These are phyloP conservation scores for Coreoperca whiteheadi DNA, from an alignment of 2,113 vertebrate genomes.

Conservation along the genomic window DNA sequence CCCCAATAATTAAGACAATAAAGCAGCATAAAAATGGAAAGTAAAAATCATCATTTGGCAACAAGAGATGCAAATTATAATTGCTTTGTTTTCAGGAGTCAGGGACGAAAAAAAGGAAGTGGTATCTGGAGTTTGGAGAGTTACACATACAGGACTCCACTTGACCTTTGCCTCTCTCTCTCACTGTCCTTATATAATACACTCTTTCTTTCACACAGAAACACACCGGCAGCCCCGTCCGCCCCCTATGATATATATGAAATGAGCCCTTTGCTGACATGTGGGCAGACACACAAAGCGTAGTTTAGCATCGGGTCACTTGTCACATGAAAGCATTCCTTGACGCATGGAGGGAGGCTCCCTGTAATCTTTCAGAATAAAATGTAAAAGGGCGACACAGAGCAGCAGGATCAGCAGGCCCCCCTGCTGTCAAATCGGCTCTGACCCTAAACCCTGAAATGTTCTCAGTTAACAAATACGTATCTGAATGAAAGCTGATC, in stretches of 20 bases:
- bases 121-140: neutral
- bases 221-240: conserved; percentile 23
- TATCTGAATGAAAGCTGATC: conserved; percentile 23
- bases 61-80: neutral
- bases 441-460: conserved; percentile 52
- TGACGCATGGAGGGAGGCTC: conserved; percentile 61
- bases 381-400: conserved; percentile 61
- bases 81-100: conserved; percentile 21
- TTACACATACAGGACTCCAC: conserved; percentile 8
- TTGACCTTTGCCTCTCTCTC: conserved; percentile 39
- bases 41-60: neutral
- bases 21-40: conserved; percentile 8
- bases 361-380: conserved; percentile 70
- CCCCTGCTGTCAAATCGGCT: conserved; percentile 67
- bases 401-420: conserved; percentile 55
- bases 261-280: conserved; percentile 53
- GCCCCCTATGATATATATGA: conserved; percentile 53
- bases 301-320: conserved; percentile 70
- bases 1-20: neutral
- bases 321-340: conserved; percentile 83
- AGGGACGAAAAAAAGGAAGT: neutral
- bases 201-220: conserved; percentile 38
- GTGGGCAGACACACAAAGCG: conserved; percentile 67
- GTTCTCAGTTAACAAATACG: conserved; percentile 37
- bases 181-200: conserved; percentile 22